Evolutionary conservation across 2,113 vertebrate species (phyloP).

Genomic region (Taurulus bubalis): DNA sequence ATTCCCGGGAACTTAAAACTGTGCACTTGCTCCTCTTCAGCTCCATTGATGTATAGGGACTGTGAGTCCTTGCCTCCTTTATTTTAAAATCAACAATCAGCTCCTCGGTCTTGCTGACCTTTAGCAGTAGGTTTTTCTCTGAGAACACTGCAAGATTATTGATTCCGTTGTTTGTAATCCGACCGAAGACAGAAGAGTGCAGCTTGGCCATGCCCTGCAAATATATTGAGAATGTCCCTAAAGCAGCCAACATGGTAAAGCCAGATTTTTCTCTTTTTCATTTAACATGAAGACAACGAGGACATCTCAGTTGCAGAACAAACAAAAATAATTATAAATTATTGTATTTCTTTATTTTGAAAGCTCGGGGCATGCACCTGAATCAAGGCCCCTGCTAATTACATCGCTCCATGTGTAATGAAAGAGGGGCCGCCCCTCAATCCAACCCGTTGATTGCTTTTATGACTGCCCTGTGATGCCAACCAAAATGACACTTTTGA

Average conservation of each 20-base stretch:
- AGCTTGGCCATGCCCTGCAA: background rate
- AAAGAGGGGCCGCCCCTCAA: background rate
- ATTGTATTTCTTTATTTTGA: background rate
- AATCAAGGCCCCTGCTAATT: background rate
- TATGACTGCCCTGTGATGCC: background rate
- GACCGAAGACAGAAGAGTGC: background rate
- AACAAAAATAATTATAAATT: too few species aligned
- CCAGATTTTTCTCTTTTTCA: background rate
- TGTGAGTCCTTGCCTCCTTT: background rate
- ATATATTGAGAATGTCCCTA: background rate
- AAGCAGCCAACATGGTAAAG: background rate
- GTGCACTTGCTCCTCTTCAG: background rate
- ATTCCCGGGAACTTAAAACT: background rate
- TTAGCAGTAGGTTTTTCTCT: background rate
- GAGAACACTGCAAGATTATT: background rate
- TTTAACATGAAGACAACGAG: background rate
- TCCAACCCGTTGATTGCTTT: background rate
- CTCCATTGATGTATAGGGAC: background rate
- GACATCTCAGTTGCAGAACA: background rate
- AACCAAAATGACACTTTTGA: background rate
- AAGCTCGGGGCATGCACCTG: background rate
- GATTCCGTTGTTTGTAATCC: background rate
- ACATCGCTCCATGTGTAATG: background rate
- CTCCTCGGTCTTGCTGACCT: background rate
- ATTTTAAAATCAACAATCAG: background rate